Conservation (phyloP, 2,113 vertebrate species). For the Coregonus clupeaformis region DNA sequence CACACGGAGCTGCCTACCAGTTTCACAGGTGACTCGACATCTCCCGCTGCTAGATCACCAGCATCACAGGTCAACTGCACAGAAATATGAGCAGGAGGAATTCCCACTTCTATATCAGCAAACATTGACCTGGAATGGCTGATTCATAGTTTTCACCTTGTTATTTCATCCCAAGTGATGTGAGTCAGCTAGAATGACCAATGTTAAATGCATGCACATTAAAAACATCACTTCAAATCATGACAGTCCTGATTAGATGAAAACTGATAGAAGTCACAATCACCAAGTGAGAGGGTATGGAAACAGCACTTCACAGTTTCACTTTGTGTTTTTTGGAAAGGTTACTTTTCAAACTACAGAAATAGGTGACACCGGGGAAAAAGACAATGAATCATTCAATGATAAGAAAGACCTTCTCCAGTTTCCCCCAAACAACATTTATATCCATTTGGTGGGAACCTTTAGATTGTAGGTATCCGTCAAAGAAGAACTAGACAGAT, state of each 20-base stretch:
- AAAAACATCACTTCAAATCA: too few species aligned
- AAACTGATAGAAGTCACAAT: too few species aligned
- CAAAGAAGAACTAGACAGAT: neutral
- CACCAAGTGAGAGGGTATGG: too few species aligned
- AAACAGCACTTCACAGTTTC: neutral
- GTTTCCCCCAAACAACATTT: neutral
- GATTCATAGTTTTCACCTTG: too few species aligned
- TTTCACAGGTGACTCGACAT: slow-evolving; percentile 32
- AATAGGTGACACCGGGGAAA: neutral
- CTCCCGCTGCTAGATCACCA: slow-evolving; percentile 7
- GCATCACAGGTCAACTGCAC: neutral
- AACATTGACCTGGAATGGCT: neutral
- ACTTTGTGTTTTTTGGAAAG: neutral
- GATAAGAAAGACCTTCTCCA: neutral
- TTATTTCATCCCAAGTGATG: too few species aligned
- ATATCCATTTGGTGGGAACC: neutral
- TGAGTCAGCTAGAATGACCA: too few species aligned
- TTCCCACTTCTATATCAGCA: neutral
- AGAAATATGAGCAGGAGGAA: too few species aligned
- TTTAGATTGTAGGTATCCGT: neutral
- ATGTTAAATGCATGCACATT: too few species aligned
- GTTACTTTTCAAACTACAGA: neutral
- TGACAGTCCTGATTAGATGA: too few species aligned
- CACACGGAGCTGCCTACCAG: slow-evolving; percentile 28
- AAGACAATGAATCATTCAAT: neutral